phyloP scores from a whole-genome alignment of 2,113 vertebrate species.

The Sturnus vulgaris region DNA sequence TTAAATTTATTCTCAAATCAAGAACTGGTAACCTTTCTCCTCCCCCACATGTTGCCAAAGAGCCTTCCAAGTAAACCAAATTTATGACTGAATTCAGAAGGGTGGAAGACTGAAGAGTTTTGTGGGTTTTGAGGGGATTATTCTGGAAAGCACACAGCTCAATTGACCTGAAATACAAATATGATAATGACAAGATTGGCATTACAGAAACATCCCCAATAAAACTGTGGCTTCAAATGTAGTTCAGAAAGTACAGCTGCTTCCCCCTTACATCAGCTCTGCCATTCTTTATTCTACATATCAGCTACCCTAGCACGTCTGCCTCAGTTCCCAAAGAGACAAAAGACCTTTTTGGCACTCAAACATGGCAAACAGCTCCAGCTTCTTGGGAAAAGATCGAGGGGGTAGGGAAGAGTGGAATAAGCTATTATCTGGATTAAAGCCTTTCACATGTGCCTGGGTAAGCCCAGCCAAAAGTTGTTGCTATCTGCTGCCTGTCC shows the following conservation, averaged over 20 bases:
- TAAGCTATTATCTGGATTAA: not conserved
- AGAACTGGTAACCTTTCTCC: not conserved
- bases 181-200: not conserved
- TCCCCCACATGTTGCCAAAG: not conserved
- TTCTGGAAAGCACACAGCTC: not conserved
- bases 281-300: conserved; percentile 37
- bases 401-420: conserved; percentile 11
- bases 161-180: not conserved
- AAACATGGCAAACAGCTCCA: conserved; percentile 45
- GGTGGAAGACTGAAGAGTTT: not conserved
- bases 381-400: conserved; percentile 27
- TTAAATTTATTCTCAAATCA: not conserved
- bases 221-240: not conserved
- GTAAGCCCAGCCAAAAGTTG: not conserved
- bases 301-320: conserved; percentile 68
- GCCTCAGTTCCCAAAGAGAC: conserved; percentile 62
- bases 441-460: not conserved
- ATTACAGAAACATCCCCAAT: not conserved
- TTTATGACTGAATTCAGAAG: not conserved
- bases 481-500: not conserved
- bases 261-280: conserved; percentile 46
- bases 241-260: conserved; percentile 49
- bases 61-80: not conserved
- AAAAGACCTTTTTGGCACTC: conserved; percentile 66
- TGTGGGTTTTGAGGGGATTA: not conserved